Base-by-base conservation (phyloP, 2,797 vertebrate genomes). In the Paramormyrops hopkinsi region DNA sequence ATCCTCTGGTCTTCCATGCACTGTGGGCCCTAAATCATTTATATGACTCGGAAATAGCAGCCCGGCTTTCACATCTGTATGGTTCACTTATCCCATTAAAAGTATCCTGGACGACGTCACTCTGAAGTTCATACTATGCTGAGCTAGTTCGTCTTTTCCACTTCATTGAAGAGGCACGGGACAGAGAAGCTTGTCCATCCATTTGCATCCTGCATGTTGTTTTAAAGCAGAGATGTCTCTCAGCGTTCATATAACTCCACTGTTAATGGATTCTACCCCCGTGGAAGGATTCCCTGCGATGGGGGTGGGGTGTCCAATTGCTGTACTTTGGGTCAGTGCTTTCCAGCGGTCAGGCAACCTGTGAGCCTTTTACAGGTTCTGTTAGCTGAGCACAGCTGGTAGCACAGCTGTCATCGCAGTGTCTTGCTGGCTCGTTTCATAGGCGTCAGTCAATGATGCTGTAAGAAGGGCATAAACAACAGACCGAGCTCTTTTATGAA, bases 31-130 rank as follows among this genome's bases (percentile, higher is more conserved):
- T 87, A 87, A 87, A 87, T 37, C 51, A 87, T 87, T 87, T 4
- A 59, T 87, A 41, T n/a, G 53, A 2, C 85, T 56, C 85, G 41
- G 85, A 87, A 87, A 56, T 59, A 87, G 53, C 85, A 87, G 85
- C 53, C 14, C 0, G 46, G 48, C 25, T 53, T 86, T 86, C 22
- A 53, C 25, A 53, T 54, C 50, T 41, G 51, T 41, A 59, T 41
- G 33, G 53, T 87, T 56, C 17, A 37, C 37, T 53, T 41, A 9
- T 37, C 51, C 53, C 29, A 44, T 56, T 56, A 87, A 87, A 87
- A 87, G 51, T 59, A 87, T 19, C 48, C 44, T 11, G 9, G n/a
- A 51, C 48, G 48, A 5, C 46, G 17, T 84, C 48, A 51, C 48
- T n/a, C 48, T 84, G 82, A 84, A 50, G 37, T 84, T 84, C 46